Evolutionary conservation across 2,888 invertebrate genomes (phyloP).

Genomic region (Adelphocoris suturalis): DNA sequence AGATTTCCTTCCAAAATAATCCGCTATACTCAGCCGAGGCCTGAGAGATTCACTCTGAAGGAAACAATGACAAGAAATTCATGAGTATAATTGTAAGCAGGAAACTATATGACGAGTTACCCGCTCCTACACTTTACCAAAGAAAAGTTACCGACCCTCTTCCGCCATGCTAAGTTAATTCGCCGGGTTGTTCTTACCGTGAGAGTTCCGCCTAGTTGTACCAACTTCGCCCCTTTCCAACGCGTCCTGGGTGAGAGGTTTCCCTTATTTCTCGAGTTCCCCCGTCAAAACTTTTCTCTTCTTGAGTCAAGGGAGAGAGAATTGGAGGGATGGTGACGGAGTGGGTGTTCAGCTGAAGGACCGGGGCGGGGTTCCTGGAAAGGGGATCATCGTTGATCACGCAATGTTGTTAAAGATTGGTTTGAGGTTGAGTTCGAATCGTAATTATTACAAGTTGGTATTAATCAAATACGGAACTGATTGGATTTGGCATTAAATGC

Average conservation of each 20-base stretch:
- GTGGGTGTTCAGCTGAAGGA: not conserved
- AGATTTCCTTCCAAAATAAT: not conserved
- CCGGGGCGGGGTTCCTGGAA: too few species aligned
- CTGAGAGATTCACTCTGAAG: not conserved
- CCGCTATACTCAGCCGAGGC: not conserved
- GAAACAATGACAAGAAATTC: not conserved
- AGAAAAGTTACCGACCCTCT: slow-evolving; percentile 6
- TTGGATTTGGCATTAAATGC: too few species aligned
- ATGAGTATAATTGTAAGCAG: not conserved
- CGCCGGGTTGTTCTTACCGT: not conserved
- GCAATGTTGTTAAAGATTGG: not conserved
- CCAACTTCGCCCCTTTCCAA: not conserved
- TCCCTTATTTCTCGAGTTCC: slow-evolving; percentile 30
- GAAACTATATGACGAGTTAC: slow-evolving; percentile 31
- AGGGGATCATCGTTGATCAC: not conserved
- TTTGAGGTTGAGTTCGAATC: too few species aligned
- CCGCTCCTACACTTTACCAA: not conserved
- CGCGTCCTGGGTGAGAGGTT: slow-evolving; percentile 8
- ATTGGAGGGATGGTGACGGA: not conserved
- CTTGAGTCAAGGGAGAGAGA: not conserved
- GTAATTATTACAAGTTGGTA: too few species aligned
- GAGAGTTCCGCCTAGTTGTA: slow-evolving; percentile 22
- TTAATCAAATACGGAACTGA: too few species aligned
- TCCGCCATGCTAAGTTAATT: slow-evolving; percentile 1
- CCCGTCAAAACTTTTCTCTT: slow-evolving; percentile 17